phyloP scores from a whole-genome alignment of 35 echinoderm and acorn worm genomes.

The Stichopus chloronotus region DNA sequence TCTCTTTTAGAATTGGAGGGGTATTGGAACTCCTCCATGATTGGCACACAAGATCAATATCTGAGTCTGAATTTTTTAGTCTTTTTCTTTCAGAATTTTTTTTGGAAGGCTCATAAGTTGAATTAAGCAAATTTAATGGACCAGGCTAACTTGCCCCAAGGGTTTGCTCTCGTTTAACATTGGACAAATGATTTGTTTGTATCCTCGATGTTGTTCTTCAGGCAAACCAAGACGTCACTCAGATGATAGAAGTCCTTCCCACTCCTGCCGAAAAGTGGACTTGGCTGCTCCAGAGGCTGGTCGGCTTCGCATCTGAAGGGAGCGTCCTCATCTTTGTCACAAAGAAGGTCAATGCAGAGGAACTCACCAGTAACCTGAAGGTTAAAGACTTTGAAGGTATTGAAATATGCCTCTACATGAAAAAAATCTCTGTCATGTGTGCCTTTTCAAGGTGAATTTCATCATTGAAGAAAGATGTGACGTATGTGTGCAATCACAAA shows the following conservation, averaged over 20 bases:
- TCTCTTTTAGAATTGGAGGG: no score
- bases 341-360: slow-evolving; percentile 94
- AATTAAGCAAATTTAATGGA: no score
- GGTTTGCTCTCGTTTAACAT: no score
- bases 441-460: neutral
- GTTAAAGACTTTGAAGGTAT: slow-evolving; percentile 89
- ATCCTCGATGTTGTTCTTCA: neutral
- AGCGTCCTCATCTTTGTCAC: slow-evolving; percentile 99
- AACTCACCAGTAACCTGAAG: slow-evolving; percentile 77
- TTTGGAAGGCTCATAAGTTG: no score
- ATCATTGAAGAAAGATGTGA: no score
- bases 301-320: slow-evolving; percentile 80
- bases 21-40: no score
- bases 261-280: slow-evolving; percentile 71
- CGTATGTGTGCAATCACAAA: no score
- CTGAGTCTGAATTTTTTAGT: no score
- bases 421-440: neutral
- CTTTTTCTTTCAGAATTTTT: no score
- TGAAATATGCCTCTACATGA: neutral
- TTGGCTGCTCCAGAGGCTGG: slow-evolving; percentile 80
- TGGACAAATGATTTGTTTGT: no score
- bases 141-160: no score
- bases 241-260: slow-evolving; percentile 78
- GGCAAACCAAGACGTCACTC: slow-evolving; percentile 98
- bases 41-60: no score